Percentiles rank a stretch among this genome's conserved stretches.
Evolutionary conservation across 1,140 invertebrate genomes (phyloP).

Genomic region (Brachionus calyciflorus): DNA sequence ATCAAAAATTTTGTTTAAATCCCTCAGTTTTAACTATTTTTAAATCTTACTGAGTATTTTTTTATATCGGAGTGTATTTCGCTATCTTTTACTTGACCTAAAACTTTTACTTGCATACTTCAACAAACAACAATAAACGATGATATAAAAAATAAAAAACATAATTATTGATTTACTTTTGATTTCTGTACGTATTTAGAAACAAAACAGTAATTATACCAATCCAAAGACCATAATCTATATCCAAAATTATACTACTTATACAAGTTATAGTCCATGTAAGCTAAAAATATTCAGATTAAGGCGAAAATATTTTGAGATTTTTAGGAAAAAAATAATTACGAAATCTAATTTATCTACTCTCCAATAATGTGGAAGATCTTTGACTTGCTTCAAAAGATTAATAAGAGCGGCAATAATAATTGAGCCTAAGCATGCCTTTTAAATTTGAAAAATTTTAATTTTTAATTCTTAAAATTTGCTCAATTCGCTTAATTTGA

Average conservation of each 20-base stretch:
- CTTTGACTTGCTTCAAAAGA: conserved; percentile 76
- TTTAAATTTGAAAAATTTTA: too few relatives aligned
- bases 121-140: too few relatives aligned
- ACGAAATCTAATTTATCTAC: conserved; percentile 75
- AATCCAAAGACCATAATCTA: conserved; percentile 75
- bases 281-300: too few relatives aligned
- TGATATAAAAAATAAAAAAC: not conserved
- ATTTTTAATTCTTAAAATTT: too few relatives aligned
- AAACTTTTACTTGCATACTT: not conserved
- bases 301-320: too few relatives aligned
- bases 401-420: conserved; percentile 85
- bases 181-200: conserved; percentile 65
- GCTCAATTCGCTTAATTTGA: too few relatives aligned
- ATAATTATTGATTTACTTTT: conserved; percentile 53
- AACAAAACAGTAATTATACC: conserved; percentile 72
- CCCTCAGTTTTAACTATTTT: not conserved
- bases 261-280: conserved; percentile 81
- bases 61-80: not conserved
- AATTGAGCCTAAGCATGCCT: conserved; percentile 77
- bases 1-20: not conserved
- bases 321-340: conserved; percentile 50
- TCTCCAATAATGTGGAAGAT: conserved; percentile 72
- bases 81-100: not conserved
- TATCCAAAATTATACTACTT: conserved; percentile 75
- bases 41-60: not conserved